Conservation (phyloP, 2,888 invertebrate species). For the Tanytarsus gracilentus region DNA sequence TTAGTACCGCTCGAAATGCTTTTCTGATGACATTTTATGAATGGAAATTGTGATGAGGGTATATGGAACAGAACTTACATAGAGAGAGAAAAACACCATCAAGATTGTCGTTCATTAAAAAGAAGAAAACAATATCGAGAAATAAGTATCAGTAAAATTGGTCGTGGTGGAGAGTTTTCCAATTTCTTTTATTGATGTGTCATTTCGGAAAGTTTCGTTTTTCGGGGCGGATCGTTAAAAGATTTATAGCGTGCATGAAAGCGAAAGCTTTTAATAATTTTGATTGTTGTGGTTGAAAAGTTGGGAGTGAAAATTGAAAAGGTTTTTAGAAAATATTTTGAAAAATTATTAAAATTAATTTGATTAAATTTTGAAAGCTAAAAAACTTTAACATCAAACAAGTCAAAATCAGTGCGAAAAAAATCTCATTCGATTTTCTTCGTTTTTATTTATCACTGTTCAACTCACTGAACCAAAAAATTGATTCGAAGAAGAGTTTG, state of each 20-base stretch:
- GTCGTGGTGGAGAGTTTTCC: background rate
- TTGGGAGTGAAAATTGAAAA: no score
- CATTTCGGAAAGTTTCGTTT: background rate
- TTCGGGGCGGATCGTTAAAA: background rate
- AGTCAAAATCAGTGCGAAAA: no score
- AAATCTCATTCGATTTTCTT: background rate
- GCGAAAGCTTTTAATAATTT: no score
- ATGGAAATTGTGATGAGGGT: background rate
- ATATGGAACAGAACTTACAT: background rate
- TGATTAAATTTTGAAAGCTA: no score
- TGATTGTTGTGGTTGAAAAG: no score
- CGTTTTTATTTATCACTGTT: background rate
- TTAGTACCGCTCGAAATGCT: background rate
- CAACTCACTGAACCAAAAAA: slow-evolving; percentile 9
- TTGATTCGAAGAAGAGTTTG: background rate
- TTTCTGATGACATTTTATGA: slow-evolving; percentile 1
- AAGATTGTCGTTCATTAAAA: background rate
- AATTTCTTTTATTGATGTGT: slow-evolving; percentile 7
- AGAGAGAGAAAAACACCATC: background rate
- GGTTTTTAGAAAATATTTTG: no score
- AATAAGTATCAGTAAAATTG: background rate
- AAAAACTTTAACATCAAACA: no score
- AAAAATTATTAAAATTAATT: no score
- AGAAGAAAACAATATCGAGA: background rate
- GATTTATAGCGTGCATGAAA: slow-evolving; percentile 1